Percentiles rank a stretch among this genome's conserved stretches.
Evolutionary conservation across 2,113 vertebrate species (phyloP).

Genomic region (Thunnus maccoyii): DNA sequence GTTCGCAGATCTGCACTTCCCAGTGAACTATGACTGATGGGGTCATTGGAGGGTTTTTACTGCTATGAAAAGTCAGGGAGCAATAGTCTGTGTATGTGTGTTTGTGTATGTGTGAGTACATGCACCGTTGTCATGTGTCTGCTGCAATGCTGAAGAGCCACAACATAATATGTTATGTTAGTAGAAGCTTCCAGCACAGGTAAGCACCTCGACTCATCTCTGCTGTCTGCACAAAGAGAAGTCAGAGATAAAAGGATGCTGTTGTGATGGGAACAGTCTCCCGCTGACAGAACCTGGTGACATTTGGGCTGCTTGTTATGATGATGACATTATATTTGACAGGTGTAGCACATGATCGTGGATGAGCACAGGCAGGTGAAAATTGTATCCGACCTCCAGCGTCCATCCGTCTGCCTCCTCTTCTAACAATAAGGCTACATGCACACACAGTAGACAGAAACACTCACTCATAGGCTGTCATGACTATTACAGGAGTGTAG

Average conservation of each 20-base stretch:
- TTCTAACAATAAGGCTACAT: background rate
- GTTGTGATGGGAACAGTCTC: constrained; percentile 37
- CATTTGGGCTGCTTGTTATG: constrained; percentile 28
- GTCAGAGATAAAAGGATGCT: background rate
- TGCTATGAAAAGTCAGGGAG: constrained; percentile 44
- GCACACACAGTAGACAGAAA: background rate
- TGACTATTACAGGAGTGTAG: background rate
- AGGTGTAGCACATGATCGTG: constrained; percentile 78
- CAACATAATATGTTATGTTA: constrained; percentile 72
- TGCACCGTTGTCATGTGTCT: constrained; percentile 2
- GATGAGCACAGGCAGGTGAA: constrained; percentile 77
- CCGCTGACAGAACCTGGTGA: constrained; percentile 41
- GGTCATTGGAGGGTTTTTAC: constrained; percentile 40
- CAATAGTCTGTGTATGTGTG: constrained; percentile 5
- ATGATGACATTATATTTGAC: constrained; percentile 76
- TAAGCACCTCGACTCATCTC: constrained; percentile 42
- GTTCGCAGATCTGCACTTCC: constrained; percentile 80
- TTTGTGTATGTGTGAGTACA: constrained; percentile 1
- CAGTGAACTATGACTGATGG: constrained; percentile 73
- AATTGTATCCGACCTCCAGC: constrained; percentile 69
- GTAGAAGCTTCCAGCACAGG: constrained; percentile 67
- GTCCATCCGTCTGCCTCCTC: constrained; percentile 74
- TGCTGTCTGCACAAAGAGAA: constrained; percentile 21
- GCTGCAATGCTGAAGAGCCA: constrained; percentile 56
- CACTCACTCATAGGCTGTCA: background rate